Conservation (phyloP, 2,797 vertebrate genomes). For the Xiphophorus birchmanni region DNA sequence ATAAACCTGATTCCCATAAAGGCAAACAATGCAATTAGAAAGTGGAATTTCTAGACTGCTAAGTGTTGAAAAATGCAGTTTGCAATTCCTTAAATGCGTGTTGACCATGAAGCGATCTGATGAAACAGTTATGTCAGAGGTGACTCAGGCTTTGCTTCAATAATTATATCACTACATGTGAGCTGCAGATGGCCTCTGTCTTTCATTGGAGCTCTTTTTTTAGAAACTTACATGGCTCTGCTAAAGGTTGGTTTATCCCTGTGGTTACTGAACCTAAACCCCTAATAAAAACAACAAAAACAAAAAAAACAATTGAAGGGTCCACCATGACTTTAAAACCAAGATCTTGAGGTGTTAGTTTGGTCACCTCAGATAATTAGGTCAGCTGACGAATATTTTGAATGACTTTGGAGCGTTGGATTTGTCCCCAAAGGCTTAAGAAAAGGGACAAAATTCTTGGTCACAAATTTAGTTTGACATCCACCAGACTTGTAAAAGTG, state of each 20-base stretch:
- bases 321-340: neutral
- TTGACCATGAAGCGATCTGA: neutral
- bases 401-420: neutral
- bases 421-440: neutral
- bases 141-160: constrained; percentile 27
- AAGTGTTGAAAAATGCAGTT: constrained; percentile 18
- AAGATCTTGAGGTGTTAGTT: neutral
- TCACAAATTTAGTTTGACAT: constrained; percentile 5
- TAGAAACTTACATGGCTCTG: neutral
- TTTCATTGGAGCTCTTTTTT: constrained; percentile 10
- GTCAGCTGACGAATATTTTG: neutral
- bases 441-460: neutral
- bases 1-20: constrained; percentile 16
- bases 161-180: constrained; percentile 13
- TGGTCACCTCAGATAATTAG: neutral
- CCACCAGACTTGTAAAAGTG: neutral
- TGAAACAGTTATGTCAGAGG: constrained; percentile 7
- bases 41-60: constrained; percentile 23
- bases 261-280: constrained; percentile 2
- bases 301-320: neutral
- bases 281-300: neutral
- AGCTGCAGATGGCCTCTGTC: constrained; percentile 33
- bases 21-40: constrained; percentile 22
- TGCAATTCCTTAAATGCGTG: constrained; percentile 21
- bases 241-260: neutral